Conservation (phyloP, 2,113 vertebrate species). For the Canis aureus region DNA sequence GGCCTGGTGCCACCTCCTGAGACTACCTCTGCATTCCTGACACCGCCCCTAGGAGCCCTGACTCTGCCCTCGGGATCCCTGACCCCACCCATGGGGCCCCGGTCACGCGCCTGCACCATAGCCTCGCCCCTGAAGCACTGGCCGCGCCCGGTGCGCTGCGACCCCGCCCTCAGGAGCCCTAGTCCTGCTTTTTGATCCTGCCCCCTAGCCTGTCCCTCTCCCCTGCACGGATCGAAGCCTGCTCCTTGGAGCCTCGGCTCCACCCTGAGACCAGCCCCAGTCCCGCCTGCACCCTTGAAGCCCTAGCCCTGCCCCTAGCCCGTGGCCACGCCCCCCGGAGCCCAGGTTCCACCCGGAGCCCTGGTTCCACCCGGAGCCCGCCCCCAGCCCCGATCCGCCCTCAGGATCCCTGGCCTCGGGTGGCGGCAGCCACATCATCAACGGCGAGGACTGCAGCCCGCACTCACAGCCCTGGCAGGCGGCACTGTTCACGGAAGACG, state of each 20-base stretch:
- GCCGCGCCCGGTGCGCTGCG: neutral
- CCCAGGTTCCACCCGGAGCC: fast-evolving
- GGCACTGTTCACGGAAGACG: slow-evolving; percentile 40
- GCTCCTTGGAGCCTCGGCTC: fast-evolving
- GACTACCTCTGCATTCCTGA: neutral
- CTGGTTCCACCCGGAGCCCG: fast-evolving
- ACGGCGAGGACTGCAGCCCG: slow-evolving; percentile 63
- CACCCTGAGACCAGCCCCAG: neutral
- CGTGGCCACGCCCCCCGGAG: neutral
- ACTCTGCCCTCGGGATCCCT: neutral
- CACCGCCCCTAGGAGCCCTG: neutral
- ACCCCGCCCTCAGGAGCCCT: neutral
- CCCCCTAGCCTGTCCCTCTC: neutral
- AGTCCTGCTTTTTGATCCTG: no score
- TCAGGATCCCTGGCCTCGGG: neutral
- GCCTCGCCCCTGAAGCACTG: neutral
- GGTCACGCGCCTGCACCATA: no score
- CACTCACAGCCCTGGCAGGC: slow-evolving; percentile 78
- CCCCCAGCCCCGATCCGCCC: neutral
- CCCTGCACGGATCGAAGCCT: no score
- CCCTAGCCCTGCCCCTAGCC: no score
- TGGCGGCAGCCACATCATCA: neutral
- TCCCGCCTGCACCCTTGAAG: neutral
- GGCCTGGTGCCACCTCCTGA: neutral
- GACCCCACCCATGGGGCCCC: neutral